Evolutionary conservation across 2,797 vertebrate species (phyloP), one percentile per base, ranked within the genome.

Genomic region (Lepus oiostolus): DNA sequence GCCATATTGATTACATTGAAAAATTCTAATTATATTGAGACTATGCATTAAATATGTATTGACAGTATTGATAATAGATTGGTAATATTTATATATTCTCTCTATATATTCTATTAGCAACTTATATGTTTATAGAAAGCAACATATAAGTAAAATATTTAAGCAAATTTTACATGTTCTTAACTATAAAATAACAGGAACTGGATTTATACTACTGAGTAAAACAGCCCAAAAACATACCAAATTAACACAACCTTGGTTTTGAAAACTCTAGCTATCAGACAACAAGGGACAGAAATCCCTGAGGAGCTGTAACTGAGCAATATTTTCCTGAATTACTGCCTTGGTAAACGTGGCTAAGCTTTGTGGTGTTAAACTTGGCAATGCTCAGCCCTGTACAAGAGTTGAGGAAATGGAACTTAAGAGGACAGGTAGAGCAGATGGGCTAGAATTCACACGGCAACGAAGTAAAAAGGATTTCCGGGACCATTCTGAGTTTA

Each of bases 381-480:
- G 13, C 70, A 35, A 68, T 62, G 5, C 1, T 50, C n/a, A 5
- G 2, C 1, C 50, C 1, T 38, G 14, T 35, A 50, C 9, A 2
- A 16, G 52, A 81, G 19, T 2, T 30, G 7, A 77, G 76, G 30
- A 68, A 65, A 7, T 2, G 10, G 24, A 81, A 16, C 8, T 42
- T 63, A 11, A 30, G 30, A 50, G 3, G 4, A 0, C 4, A 17
- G 5, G 26, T 26, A 47, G n/a, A 54, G 5, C 1, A 60, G 14
- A 28, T 1, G 7, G 65, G 2, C 54, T 38, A n/a, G 24, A 52
- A 80, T 38, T n/a, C 47, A 9, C 4, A 28, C 1, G 11, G 17
- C 50, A 5, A 60, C 0, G 12, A 17, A 14, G 35, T 3, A 4
- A 26, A 4, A 0, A 30, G 8, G 2, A 10, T 0, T 50, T 4